Base-by-base conservation (phyloP, 2,113 vertebrate species). In the Nipponia nippon region DNA sequence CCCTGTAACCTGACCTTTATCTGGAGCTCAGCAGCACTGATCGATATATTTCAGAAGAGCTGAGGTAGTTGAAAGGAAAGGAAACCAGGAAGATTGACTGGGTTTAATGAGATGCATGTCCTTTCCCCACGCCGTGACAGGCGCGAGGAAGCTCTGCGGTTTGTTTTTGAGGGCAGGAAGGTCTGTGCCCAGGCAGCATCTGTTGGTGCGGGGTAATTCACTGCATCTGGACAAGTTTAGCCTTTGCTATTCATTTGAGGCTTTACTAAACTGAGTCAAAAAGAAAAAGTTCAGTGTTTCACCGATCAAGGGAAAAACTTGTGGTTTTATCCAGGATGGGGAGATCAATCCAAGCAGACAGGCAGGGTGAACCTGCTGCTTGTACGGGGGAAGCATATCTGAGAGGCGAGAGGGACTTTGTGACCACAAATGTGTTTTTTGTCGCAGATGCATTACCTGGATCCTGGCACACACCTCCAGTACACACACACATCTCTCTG, bases 1-100 rank as follows among this genome's bases (percentile, higher is more conserved):
- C 29, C 85, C 63, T 14, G 23, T 25, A 59, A 47, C n/a, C 70
- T 92, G 95, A 81, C 94, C 95, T 95, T 94, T 86, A 23, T 26
- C 21, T 1, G 3, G 34, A 56, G 47, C 93, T 75, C 81, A 15
- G 86, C 11, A 8, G 55, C 15, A 8, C 36, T 6, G 42, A 22
- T 95, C 30, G 2, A 93, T 96, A 20, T 1, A 7, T 69, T 75
- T 50, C 66, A 46, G 85, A 71, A 82, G 55, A 42, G 73, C 85
- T 82, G 73, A 47, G 61, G 36, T 13, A 6, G 73, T 32, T 22
- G 76, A 42, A 82, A 66, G 47, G 70, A 81, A 95, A 94, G 77
- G 89, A 56, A 13, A 0, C 26, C 0, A 2, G 42, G 36, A 15
- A 34, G 63, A 59, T 34, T 20, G 83, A 6, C 70, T 22, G 50